Base-by-base conservation (phyloP, 2,797 vertebrate genomes). In the Dendrocincla tyrannina region DNA sequence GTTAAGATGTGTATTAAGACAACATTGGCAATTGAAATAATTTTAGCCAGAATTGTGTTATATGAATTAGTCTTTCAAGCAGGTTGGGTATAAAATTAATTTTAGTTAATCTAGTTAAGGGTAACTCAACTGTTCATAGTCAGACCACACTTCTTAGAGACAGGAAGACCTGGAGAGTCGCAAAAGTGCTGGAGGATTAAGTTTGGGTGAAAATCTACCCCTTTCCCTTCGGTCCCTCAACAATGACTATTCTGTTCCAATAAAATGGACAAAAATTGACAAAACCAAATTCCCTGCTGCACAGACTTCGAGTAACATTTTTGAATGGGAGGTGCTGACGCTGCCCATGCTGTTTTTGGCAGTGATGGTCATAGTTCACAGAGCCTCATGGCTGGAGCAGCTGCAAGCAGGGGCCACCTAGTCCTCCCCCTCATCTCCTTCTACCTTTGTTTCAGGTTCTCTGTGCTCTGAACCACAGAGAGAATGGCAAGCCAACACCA, bases 261-360 rank as follows among this genome's bases (percentile, higher is more conserved):
- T 85, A 86, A 95, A 85, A 13, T 55, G 75, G 30, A 30, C 30
- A 67, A 91, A 56, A 56, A 58, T 4, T 15, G 16, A 3, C 18
- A 41, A 86, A 50, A 23, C 2, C 28, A 17, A 20, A 37, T 32
- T 58, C 32, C 35, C 4, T 52, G 20, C n/a, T 42, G 10, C 32
- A 32, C 13, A 44, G 22, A 19, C n/a, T 10, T 79, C 15, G 39
- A 41, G 9, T 8, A 85, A 7, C 11, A 13, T 39, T 73, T 60
- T 30, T 13, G 58, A 39, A 35, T 0, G 1, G 39, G 39, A 75
- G 17, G 7, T 72, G 5, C n/a, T 53, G 33, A 6, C 39, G 33
- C 17, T 50, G 42, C 52, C 41, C 25, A 0, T 49, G 24, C 8
- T 70, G 33, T 19, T 78, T 76, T 42, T 92, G 70, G 24, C 81